A percentile compares a stretch with the other conserved stretches of the same genome.
Conservation (phyloP, 2,888 invertebrate species). For the Oligia latruncula region DNA sequence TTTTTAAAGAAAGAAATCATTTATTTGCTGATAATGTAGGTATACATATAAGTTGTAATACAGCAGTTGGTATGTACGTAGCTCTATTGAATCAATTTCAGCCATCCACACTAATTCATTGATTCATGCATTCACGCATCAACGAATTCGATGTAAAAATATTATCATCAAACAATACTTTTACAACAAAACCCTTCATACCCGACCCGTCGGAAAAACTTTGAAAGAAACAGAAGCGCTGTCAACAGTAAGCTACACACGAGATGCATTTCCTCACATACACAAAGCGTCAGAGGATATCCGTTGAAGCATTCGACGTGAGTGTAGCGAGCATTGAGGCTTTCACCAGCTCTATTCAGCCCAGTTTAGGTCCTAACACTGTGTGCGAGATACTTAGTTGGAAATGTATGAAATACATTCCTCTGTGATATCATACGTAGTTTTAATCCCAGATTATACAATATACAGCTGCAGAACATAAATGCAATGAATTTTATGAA, state of each 20-base stretch:
- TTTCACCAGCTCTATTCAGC: slow-evolving; percentile 46
- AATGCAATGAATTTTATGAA: background rate
- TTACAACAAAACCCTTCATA: background rate
- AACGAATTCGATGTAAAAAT: background rate
- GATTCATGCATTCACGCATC: background rate
- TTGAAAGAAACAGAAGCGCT: slow-evolving; percentile 28
- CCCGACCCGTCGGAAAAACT: slow-evolving; percentile 2
- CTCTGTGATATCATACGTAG: background rate
- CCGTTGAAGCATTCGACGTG: slow-evolving; percentile 49
- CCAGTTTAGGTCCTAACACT: slow-evolving; percentile 16
- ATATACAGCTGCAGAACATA: background rate
- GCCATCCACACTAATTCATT: background rate
- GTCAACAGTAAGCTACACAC: slow-evolving; percentile 36
- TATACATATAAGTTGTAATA: no score
- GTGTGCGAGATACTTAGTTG: slow-evolving; percentile 14
- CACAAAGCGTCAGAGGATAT: slow-evolving; percentile 58
- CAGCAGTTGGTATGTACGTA: no score
- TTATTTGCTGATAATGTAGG: no score
- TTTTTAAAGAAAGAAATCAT: no score
- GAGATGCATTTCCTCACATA: slow-evolving; percentile 55
- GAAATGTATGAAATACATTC: background rate
- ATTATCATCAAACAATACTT: background rate
- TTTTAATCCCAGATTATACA: slow-evolving; percentile 27
- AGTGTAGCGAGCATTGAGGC: slow-evolving; percentile 9
- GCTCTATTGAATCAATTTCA: background rate